phyloP scores from a whole-genome alignment of 2,888 invertebrate genomes.

The Nomada hirtipes region DNA sequence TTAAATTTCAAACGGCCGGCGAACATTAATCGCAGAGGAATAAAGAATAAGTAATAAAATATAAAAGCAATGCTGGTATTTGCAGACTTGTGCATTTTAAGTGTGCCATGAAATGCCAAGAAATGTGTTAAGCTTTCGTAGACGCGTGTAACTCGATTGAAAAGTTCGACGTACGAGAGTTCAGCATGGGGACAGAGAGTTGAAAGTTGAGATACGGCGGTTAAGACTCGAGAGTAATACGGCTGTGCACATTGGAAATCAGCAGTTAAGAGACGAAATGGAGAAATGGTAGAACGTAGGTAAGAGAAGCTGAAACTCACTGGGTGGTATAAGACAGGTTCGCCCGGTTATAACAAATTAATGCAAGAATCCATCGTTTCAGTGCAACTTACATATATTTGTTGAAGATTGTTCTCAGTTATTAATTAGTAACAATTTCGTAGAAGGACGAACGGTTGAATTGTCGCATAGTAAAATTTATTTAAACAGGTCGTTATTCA shows the following conservation, averaged over 20 bases:
- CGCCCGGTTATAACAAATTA: background rate
- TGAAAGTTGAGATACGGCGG: conserved; percentile 24
- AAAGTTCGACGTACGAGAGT: conserved; percentile 21
- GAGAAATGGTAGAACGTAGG: background rate
- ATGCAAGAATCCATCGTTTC: background rate
- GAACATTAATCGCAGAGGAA: no score
- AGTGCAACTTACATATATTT: background rate
- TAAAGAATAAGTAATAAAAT: no score
- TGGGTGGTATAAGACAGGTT: background rate
- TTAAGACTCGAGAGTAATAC: conserved; percentile 20
- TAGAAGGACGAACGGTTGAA: background rate
- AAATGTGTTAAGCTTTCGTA: conserved; percentile 13
- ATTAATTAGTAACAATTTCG: background rate
- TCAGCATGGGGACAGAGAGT: conserved; percentile 8
- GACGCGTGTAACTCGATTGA: conserved; percentile 16
- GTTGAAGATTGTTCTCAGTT: background rate
- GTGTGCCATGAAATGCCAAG: background rate
- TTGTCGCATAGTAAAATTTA: background rate
- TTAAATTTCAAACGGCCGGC: no score
- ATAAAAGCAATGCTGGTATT: no score
- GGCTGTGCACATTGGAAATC: conserved; percentile 32
- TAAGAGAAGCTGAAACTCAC: background rate
- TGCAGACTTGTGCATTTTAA: no score
- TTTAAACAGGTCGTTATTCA: background rate
- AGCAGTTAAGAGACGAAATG: conserved; percentile 15